Conservation (phyloP, 1,140 invertebrate species). For the Campodea augens region DNA sequence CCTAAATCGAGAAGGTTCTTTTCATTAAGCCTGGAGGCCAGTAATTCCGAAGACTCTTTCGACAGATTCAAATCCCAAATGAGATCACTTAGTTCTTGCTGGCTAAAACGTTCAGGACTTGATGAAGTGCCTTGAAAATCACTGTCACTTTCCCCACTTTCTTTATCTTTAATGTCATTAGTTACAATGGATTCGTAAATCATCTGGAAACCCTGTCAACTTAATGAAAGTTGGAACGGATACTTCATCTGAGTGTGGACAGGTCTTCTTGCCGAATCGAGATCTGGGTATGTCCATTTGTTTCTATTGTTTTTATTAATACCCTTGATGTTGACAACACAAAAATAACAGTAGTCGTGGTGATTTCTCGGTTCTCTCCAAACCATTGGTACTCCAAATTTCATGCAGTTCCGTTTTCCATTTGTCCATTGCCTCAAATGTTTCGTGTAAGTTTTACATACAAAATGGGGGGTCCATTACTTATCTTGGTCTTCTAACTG, state of each 20-base stretch:
- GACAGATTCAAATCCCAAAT: conserved; percentile 7
- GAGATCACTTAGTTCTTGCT: conserved; percentile 10
- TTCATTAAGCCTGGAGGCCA: conserved; percentile 9
- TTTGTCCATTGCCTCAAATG: no score
- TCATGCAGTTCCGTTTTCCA: no score
- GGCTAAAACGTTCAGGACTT: conserved; percentile 10
- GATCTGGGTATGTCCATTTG: neutral
- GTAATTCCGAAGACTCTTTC: conserved; percentile 10
- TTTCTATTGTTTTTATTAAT: neutral
- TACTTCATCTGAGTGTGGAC: neutral
- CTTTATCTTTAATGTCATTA: neutral
- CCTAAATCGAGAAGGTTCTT: conserved; percentile 5
- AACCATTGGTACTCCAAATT: no score
- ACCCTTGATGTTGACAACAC: neutral
- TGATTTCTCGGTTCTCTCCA: no score
- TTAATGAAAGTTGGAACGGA: neutral
- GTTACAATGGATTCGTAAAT: neutral
- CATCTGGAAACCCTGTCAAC: conserved; percentile 4
- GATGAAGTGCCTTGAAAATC: conserved; percentile 3
- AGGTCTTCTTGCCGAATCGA: neutral
- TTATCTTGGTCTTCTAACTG: no score
- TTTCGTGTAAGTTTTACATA: no score
- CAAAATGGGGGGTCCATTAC: no score
- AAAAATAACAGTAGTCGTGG: no score
- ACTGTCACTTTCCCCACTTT: conserved; percentile 2